phyloP scores from a whole-genome alignment of 1,140 invertebrate species.

The Hestina assimilis region DNA sequence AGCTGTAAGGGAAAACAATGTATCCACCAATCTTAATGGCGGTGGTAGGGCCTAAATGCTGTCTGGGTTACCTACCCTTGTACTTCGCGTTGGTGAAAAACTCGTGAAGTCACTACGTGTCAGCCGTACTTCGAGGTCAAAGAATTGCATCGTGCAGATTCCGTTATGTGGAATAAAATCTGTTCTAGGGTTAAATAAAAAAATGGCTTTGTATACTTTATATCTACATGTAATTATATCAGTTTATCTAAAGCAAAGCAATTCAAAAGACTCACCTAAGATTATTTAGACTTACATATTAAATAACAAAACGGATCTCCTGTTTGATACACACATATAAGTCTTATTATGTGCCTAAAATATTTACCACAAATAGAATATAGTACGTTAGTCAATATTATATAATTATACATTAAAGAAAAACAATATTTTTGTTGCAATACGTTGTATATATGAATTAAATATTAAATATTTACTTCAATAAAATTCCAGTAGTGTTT shows the following conservation, averaged over 20 bases:
- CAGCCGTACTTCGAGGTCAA: no score
- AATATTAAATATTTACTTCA: slow-evolving; percentile 63
- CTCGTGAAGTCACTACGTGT: no score
- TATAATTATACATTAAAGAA: slow-evolving; percentile 1
- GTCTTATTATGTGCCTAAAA: slow-evolving; percentile 14
- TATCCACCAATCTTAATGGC: no score
- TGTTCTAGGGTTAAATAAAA: neutral
- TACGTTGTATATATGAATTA: slow-evolving; percentile 49
- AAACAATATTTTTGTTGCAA: slow-evolving; percentile 39
- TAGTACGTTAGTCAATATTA: slow-evolving; percentile 28
- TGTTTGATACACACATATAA: neutral
- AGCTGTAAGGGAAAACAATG: no score
- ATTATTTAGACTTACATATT: neutral
- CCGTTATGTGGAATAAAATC: no score
- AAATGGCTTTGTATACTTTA: no score
- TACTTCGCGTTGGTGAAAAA: no score
- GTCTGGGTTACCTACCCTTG: no score
- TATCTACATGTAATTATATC: no score
- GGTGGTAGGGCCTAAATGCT: no score
- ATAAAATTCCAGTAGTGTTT: slow-evolving; percentile 59
- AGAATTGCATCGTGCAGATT: no score
- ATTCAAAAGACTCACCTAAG: neutral
- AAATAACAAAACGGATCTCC: neutral
- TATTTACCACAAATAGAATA: slow-evolving; percentile 27
- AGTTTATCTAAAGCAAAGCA: neutral